phyloP scores from a whole-genome alignment of 1,140 invertebrate species.

The Neoseiulus cucumeris region DNA sequence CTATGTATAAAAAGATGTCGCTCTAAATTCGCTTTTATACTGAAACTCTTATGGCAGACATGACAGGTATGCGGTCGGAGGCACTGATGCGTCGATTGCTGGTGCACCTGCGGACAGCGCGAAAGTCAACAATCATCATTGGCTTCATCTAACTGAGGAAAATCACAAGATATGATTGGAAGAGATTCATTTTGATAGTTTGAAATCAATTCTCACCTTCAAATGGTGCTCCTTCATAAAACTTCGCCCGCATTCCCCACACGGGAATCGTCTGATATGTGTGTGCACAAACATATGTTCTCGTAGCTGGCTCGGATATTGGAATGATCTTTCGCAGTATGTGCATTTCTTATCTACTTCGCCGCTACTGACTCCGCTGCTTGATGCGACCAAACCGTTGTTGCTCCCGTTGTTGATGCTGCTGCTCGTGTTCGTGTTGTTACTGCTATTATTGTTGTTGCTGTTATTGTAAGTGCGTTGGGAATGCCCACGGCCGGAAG shows the following conservation, averaged over 20 bases:
- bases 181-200: not conserved
- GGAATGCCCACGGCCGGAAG: no score
- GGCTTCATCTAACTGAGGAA: not conserved
- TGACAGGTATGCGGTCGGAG: conserved; percentile 23
- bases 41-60: conserved; percentile 24
- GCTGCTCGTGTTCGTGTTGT: no score
- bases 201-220: conserved; percentile 9
- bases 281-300: conserved; percentile 19
- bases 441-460: no score
- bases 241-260: conserved; percentile 18
- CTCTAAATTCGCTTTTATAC: conserved; percentile 22
- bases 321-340: conserved; percentile 17
- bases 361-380: no score
- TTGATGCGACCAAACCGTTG: no score
- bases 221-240: conserved; percentile 20
- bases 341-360: conserved; percentile 14
- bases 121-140: not conserved
- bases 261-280: conserved; percentile 17
- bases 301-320: conserved; percentile 18
- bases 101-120: conserved; percentile 3
- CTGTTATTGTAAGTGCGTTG: no score
- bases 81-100: conserved; percentile 18
- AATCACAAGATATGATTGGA: not conserved
- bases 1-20: conserved; percentile 36
- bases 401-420: no score